Evolutionary conservation across 2,888 invertebrate genomes (phyloP).

Genomic region (Amphipoea oculea): DNA sequence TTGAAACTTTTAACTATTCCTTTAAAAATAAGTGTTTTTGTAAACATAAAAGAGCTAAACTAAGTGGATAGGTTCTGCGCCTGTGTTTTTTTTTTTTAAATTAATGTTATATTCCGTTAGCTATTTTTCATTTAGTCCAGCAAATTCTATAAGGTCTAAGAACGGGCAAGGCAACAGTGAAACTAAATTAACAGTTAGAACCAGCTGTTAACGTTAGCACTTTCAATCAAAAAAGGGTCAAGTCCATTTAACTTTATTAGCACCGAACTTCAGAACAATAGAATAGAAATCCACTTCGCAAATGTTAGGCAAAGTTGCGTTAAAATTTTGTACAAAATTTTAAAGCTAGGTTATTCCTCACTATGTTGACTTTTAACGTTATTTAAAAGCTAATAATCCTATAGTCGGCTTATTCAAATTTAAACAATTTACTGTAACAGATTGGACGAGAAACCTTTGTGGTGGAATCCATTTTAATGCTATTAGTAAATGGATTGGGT

Average conservation of each 20-base stretch:
- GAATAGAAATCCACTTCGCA: conserved; percentile 29
- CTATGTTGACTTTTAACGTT: conserved; percentile 41
- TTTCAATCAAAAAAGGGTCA: conserved; percentile 53
- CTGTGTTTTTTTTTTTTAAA: not conserved
- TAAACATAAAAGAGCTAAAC: not conserved
- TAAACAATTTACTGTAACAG: conserved; percentile 63
- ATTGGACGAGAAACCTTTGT: conserved; percentile 76
- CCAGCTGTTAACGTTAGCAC: conserved; percentile 53
- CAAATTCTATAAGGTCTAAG: too few relatives aligned
- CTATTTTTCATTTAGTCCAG: not conserved
- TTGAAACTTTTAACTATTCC: not conserved
- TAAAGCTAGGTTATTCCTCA: conserved; percentile 13
- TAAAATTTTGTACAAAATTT: conserved; percentile 26
- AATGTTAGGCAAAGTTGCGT: conserved; percentile 10
- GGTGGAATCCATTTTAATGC: conserved; percentile 78
- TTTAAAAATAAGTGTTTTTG: not conserved
- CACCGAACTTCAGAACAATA: conserved; percentile 27
- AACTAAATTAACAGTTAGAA: conserved; percentile 44
- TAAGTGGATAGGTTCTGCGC: not conserved
- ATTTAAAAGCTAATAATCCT: conserved; percentile 51
- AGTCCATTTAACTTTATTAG: conserved; percentile 31
- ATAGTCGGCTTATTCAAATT: conserved; percentile 60
- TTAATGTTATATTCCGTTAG: not conserved
- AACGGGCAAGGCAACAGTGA: conserved; percentile 12
- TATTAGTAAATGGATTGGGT: conserved; percentile 75